phyloP scores from a whole-genome alignment of 2,113 vertebrate species.

The Kryptolebias marmoratus region DNA sequence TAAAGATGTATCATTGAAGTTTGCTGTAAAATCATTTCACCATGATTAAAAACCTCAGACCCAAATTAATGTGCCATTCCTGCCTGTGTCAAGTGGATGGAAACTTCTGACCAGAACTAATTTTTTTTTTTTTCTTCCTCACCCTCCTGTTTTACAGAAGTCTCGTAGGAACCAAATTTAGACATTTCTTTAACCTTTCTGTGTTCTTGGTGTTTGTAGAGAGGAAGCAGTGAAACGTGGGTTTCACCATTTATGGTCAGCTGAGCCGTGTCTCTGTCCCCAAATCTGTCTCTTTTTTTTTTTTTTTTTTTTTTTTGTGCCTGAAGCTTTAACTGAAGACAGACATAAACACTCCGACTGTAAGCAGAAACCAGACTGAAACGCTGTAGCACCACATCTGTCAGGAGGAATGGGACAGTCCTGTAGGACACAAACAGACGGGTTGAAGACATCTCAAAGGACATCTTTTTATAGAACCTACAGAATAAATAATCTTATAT shows the following conservation, averaged over 20 bases:
- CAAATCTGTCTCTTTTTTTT: constrained; percentile 12
- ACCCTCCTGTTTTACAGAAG: not conserved
- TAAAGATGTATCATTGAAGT: too few relatives aligned
- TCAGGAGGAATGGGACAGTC: too few relatives aligned
- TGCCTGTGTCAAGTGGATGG: not conserved
- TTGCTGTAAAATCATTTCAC: too few relatives aligned
- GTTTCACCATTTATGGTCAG: constrained; percentile 65
- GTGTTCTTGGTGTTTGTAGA: constrained; percentile 16
- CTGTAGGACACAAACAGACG: too few relatives aligned
- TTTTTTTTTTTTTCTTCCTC: not conserved
- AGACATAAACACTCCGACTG: constrained; percentile 15
- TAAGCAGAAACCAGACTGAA: not conserved
- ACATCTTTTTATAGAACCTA: too few relatives aligned
- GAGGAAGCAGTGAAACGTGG: constrained; percentile 18
- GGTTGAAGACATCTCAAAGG: too few relatives aligned
- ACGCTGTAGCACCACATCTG: too few relatives aligned
- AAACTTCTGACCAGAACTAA: not conserved
- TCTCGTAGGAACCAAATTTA: not conserved
- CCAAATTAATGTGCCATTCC: too few relatives aligned
- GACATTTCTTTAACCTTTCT: not conserved
- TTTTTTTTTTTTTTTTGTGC: not conserved
- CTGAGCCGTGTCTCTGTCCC: constrained; percentile 23
- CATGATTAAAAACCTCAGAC: too few relatives aligned
- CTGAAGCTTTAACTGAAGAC: constrained; percentile 13
- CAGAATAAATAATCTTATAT: too few relatives aligned